Percentiles rank a stretch among this genome's conserved stretches.
phyloP scores from a whole-genome alignment of 2,888 invertebrate species.

The Carpatolechia fugitivella region DNA sequence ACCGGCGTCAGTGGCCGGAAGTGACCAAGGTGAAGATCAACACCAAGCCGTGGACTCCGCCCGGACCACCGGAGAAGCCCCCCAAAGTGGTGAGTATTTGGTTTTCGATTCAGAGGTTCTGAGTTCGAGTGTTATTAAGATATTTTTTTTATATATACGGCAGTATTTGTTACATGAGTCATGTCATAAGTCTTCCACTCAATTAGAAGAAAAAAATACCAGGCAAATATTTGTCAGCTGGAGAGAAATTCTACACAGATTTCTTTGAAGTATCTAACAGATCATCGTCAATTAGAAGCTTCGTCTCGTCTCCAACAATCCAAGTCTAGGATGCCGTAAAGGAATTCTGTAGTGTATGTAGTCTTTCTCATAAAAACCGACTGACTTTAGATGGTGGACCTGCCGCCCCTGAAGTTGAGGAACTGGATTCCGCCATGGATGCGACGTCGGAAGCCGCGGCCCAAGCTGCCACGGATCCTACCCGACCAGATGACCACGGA shows the following conservation, averaged over 20 bases:
- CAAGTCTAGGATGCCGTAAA: neutral
- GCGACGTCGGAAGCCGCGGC: constrained; percentile 35
- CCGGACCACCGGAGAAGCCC: constrained; percentile 51
- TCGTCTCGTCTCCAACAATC: too few relatives aligned
- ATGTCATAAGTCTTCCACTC: too few relatives aligned
- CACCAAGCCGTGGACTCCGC: constrained; percentile 57
- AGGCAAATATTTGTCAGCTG: too few relatives aligned
- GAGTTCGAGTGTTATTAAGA: neutral
- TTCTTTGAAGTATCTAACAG: too few relatives aligned
- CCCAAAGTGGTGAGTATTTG: constrained; percentile 51
- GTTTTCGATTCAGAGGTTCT: neutral
- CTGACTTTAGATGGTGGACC: constrained; percentile 41
- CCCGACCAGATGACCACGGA: constrained; percentile 27
- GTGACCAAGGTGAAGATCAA: constrained; percentile 47
- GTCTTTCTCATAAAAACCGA: neutral
- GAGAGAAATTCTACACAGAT: too few relatives aligned
- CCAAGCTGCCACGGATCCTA: constrained; percentile 42
- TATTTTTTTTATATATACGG: neutral
- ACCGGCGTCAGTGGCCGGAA: constrained; percentile 60
- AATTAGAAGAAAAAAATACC: too few relatives aligned
- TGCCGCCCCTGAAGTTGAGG: constrained; percentile 42
- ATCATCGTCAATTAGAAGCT: too few relatives aligned
- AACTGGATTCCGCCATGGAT: constrained; percentile 60
- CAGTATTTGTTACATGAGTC: neutral
- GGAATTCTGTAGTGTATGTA: neutral